Base-by-base conservation (phyloP, 2,113 vertebrate species). In the Callaeas wilsoni region DNA sequence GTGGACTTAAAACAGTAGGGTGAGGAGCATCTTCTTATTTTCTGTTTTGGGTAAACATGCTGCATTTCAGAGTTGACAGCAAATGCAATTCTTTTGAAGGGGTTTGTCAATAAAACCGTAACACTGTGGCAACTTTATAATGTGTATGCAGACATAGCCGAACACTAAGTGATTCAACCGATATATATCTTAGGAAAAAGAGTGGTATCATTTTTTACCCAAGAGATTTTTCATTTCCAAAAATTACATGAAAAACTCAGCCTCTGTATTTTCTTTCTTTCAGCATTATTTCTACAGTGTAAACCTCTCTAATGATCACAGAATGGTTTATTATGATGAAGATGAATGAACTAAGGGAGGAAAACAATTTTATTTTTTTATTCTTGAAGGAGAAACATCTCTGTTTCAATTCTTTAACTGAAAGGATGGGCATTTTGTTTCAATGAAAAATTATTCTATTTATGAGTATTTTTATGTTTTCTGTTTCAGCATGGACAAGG, bases 11-110 rank as follows among this genome's bases (percentile, higher is more conserved):
- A 97, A 92, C 49, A 95, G 82, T 89, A 85, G 94, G 84, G 50
- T 88, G 86, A 97, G 80, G 75, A 96, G 52, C 62, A 90, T 92
- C 76, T 81, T 94, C 73, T 84, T 94, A 81, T 96, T 96, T 96
- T 96, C 76, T 95, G 64, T 91, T 93, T 95, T 78, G 76, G n/a
- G 26, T 95, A 96, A 93, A 85, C 55, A 83, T 81, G 69, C 87
- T 91, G 74, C 70, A 80, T 97, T 96, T 97, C 88, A 79, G 62
- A 53, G 52, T 84, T 90, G 82, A 82, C 49, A 83, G 94, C 90
- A 94, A 89, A 90, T 29, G 41, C 6, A 16, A 25, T 60, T 85
- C 76, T 97, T 69, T 95, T 95, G 91, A 92, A 89, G 77, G 77
- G 70, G 73, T 95, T 95, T 94, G 79, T 97, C 92, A 78, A 85